phyloP scores from a whole-genome alignment of 1,140 invertebrate species.

The Brachionus angularis region DNA sequence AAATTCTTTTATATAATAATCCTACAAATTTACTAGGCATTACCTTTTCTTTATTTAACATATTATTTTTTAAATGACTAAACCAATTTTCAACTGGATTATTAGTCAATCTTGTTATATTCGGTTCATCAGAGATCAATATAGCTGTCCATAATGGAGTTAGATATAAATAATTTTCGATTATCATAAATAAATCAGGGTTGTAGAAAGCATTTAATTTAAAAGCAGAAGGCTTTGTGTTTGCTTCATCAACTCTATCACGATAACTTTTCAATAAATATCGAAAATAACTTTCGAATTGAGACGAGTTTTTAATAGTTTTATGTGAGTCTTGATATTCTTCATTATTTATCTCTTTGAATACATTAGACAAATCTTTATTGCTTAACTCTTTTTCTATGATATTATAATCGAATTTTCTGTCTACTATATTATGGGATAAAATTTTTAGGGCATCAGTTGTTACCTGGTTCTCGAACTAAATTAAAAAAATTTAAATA shows the following conservation, averaged over 20 bases:
- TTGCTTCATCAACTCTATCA: neutral
- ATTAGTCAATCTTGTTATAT: neutral
- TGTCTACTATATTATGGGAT: neutral
- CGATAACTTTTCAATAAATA: neutral
- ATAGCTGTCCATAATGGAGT: constrained; percentile 8
- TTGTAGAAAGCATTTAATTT: neutral
- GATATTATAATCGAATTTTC: neutral
- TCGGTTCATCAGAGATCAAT: neutral
- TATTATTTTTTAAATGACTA: constrained; percentile 16
- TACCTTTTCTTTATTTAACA: neutral
- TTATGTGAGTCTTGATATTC: too few species aligned
- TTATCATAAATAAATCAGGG: neutral
- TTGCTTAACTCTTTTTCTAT: neutral
- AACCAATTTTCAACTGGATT: constrained; percentile 19
- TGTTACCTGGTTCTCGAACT: neutral
- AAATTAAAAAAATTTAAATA: neutral
- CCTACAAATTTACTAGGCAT: constrained; percentile 31
- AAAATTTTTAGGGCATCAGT: neutral
- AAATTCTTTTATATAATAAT: neutral
- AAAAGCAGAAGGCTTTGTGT: neutral
- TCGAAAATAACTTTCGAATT: neutral
- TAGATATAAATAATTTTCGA: constrained; percentile 11
- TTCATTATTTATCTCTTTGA: too few species aligned
- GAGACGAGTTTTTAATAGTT: too few species aligned
- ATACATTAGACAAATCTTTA: too few species aligned